These are phyloP conservation scores for Drosophila hamatofila DNA, from an alignment of 2,888 invertebrate genomes.

Conservation along the genomic window DNA sequence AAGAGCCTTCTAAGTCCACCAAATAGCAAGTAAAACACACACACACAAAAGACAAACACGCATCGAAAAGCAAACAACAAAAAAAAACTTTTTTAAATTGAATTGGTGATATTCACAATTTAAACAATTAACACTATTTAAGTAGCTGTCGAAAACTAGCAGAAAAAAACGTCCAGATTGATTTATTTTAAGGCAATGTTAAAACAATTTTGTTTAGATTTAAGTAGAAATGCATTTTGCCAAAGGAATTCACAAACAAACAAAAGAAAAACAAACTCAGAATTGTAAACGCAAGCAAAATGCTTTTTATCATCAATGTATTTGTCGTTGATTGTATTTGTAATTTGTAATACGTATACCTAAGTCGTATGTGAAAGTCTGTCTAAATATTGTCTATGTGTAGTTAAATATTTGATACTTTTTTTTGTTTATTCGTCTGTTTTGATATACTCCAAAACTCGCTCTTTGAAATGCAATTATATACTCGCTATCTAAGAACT, in stretches of 20 bases:
- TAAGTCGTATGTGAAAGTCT: conserved; percentile 55
- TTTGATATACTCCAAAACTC: conserved; percentile 77
- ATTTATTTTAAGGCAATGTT: conserved; percentile 65
- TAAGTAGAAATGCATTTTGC: conserved; percentile 68
- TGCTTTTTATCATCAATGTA: conserved; percentile 51
- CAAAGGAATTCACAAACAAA: conserved; percentile 68
- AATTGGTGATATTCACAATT: conserved; percentile 73
- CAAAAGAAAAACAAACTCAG: conserved; percentile 29
- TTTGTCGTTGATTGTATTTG: conserved; percentile 45
- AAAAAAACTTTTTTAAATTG: conserved; percentile 47
- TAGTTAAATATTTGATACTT: conserved; percentile 63
- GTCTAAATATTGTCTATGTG: conserved; percentile 50
- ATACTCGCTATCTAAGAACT: conserved; percentile 44
- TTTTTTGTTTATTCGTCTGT: conserved; percentile 42
- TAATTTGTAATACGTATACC: conserved; percentile 23
- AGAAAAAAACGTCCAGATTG: conserved; percentile 69
- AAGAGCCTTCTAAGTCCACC: conserved; percentile 52
- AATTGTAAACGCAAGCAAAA: conserved; percentile 53
- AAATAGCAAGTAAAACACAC: conserved; percentile 38
- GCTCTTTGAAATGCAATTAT: conserved; percentile 48
- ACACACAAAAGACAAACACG: conserved; percentile 7
- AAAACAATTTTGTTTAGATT: conserved; percentile 65
- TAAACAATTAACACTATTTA: conserved; percentile 45
- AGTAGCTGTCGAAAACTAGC: conserved; percentile 36
- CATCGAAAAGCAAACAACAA: conserved; percentile 35